These are phyloP conservation scores for Mesorhabditis spiculigera DNA, from an alignment of 2,888 invertebrate genomes.

Conservation along the genomic window DNA sequence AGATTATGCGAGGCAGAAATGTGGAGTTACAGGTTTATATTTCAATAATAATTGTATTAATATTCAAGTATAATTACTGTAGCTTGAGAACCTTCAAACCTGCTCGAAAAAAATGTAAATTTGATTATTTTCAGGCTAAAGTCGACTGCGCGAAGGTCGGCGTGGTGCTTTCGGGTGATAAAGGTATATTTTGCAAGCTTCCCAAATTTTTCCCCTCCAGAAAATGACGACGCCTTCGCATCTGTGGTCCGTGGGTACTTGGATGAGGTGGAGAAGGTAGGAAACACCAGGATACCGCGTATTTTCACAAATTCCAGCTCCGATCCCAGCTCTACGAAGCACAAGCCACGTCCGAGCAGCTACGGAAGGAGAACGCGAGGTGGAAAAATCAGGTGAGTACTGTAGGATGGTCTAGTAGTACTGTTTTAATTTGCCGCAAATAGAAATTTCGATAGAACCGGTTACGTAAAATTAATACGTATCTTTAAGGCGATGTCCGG, in stretches of 20 bases:
- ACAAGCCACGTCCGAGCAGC: slow-evolving; percentile 74
- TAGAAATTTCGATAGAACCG: background rate
- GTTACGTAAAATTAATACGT: background rate
- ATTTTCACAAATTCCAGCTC: slow-evolving; percentile 7
- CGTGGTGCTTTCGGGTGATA: slow-evolving; percentile 59
- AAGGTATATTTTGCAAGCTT: background rate
- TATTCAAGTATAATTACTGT: no score
- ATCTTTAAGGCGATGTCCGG: background rate
- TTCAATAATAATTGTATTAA: no score
- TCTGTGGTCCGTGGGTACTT: slow-evolving; percentile 25
- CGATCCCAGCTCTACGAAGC: slow-evolving; percentile 81
- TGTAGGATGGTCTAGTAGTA: background rate
- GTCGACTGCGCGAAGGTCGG: background rate
- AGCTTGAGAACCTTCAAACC: no score
- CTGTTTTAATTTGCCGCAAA: background rate
- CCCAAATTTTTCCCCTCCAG: no score
- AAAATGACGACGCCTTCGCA: slow-evolving; percentile 22
- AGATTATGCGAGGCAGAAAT: slow-evolving; percentile 78
- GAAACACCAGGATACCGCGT: background rate
- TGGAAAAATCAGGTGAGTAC: slow-evolving; percentile 24
- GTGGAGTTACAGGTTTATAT: slow-evolving; percentile 66
- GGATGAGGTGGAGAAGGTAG: slow-evolving; percentile 23
- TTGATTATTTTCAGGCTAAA: background rate
- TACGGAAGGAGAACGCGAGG: slow-evolving; percentile 63
- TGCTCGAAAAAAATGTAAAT: no score